A percentile compares a stretch with the other conserved stretches of the same genome.
Conservation (phyloP, 92 coral and sea anemone species). For the Siderastrea radians region DNA sequence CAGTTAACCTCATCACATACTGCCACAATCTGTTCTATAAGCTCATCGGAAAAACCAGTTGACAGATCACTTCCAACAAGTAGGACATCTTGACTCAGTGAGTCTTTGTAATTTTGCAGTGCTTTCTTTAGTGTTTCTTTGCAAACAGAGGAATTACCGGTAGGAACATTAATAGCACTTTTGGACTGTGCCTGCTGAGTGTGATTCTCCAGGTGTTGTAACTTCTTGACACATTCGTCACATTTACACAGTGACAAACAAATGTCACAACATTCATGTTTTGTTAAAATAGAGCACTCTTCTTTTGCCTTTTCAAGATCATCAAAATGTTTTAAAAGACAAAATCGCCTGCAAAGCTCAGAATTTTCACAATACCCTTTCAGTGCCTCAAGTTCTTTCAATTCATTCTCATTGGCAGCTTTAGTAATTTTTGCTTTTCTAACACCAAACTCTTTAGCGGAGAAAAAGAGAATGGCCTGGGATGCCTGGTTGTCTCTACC, state of each 20-base stretch:
- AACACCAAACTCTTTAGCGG: background rate
- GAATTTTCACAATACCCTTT: constrained; percentile 13
- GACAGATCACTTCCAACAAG: constrained; percentile 32
- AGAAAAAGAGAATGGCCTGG: constrained; percentile 44
- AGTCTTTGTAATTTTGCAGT: constrained; percentile 15
- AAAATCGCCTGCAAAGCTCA: constrained; percentile 31
- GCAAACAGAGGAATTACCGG: background rate
- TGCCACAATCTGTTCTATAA: constrained; percentile 31
- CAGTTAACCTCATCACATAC: constrained; percentile 22
- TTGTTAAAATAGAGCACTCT: constrained; percentile 32
- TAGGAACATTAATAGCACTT: background rate
- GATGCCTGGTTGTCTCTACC: constrained; percentile 55
- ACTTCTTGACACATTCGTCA: constrained; percentile 17
- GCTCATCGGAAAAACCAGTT: constrained; percentile 43
- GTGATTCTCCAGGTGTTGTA: constrained; percentile 6
- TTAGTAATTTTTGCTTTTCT: too few relatives aligned
- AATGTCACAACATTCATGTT: constrained; percentile 63
- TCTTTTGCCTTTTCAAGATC: constrained; percentile 30
- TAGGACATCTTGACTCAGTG: constrained; percentile 28
- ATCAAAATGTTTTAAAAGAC: constrained; percentile 49
- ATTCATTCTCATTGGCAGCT: too few relatives aligned
- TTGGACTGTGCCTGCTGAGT: constrained; percentile 15
- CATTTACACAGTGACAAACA: constrained; percentile 49
- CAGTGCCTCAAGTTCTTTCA: too few relatives aligned
- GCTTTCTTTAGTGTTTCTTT: constrained; percentile 3